These are phyloP conservation scores for Atopsyche davidsoni DNA, from an alignment of 1,140 invertebrate genomes.

Conservation along the genomic window DNA sequence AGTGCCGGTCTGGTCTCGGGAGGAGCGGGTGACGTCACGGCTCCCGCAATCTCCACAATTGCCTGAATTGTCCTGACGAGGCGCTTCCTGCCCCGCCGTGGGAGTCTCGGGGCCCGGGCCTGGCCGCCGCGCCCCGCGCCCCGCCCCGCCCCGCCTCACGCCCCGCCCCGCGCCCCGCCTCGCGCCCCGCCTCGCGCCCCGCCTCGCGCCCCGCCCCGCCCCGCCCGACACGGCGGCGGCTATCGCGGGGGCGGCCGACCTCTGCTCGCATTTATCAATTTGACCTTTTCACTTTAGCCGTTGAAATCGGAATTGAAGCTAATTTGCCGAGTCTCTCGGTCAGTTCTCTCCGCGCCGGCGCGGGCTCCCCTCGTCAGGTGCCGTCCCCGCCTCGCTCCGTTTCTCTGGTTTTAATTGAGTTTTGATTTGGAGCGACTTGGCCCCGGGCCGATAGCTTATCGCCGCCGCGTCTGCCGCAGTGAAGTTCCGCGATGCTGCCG, in stretches of 20 bases:
- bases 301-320: constrained; percentile 28
- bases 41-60: too few species aligned
- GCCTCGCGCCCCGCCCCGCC: too few species aligned
- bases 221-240: background rate
- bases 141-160: background rate
- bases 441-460: too few species aligned
- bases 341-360: background rate
- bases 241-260: constrained; percentile 11
- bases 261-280: constrained; percentile 31
- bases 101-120: background rate
- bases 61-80: background rate
- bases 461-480: background rate
- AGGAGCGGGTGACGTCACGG: too few species aligned
- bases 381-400: too few species aligned
- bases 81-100: background rate
- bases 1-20: too few species aligned
- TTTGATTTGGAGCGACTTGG: too few species aligned
- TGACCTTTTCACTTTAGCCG: constrained; percentile 31
- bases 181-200: background rate
- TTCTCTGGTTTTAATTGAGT: too few species aligned
- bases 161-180: too few species aligned
- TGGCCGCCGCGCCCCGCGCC: background rate
- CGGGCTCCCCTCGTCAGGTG: background rate
- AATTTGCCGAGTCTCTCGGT: constrained; percentile 19
- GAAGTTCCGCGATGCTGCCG: constrained; percentile 1